Percentiles rank a stretch among this genome's conserved stretches.
Evolutionary conservation across 2,797 vertebrate genomes (phyloP).

Genomic region (Crax fasciolata): DNA sequence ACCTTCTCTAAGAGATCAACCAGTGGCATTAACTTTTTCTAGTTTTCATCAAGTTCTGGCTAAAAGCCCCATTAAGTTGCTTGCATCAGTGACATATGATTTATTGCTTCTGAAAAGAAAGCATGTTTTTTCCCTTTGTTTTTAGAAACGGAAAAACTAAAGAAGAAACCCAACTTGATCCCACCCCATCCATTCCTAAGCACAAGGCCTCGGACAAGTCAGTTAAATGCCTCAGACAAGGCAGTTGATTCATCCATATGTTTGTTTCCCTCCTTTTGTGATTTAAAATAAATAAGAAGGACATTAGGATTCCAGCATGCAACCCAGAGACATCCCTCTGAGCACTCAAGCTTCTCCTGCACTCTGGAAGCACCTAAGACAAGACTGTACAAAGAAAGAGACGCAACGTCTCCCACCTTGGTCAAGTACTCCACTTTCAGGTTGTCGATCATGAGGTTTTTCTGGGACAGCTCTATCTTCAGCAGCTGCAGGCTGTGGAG

Average conservation of each 20-base stretch:
- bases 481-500: slow-evolving; percentile 92
- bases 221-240: not conserved
- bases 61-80: not conserved
- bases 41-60: not conserved
- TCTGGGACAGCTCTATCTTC: slow-evolving; percentile 96
- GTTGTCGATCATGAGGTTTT: slow-evolving; percentile 94
- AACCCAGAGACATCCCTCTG: not conserved
- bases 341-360: not conserved
- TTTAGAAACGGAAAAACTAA: not conserved
- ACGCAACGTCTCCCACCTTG: slow-evolving; percentile 84
- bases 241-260: accelerated
- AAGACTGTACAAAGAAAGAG: not conserved
- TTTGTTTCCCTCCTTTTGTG: not conserved
- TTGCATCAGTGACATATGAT: not conserved
- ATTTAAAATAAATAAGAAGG: not conserved
- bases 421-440: slow-evolving; percentile 95
- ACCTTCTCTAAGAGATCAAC: not conserved
- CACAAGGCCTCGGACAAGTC: not conserved
- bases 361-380: not conserved
- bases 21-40: not conserved
- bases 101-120: not conserved
- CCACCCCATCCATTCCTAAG: not conserved
- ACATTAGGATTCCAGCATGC: accelerated
- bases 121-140: not conserved
- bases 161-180: not conserved